These are phyloP conservation scores for Artibeus lituratus DNA, from an alignment of 2,797 vertebrate genomes.

Conservation along the genomic window DNA sequence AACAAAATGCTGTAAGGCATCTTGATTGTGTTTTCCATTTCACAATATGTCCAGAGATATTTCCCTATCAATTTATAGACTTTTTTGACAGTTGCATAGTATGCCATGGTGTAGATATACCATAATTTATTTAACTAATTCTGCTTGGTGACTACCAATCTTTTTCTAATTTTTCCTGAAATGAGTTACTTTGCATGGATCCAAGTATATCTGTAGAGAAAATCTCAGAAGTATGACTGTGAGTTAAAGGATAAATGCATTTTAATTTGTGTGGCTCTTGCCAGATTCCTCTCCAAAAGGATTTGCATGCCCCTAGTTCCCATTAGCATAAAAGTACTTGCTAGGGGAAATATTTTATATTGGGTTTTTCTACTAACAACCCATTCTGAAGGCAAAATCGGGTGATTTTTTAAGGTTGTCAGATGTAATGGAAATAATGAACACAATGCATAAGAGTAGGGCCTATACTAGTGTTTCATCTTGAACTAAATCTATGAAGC, in stretches of 20 bases:
- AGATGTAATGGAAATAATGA: neutral
- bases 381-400: neutral
- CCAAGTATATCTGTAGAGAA: neutral
- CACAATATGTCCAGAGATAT: neutral
- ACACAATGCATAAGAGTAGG: neutral
- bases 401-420: neutral
- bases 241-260: neutral
- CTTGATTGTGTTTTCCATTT: conserved; percentile 31
- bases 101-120: neutral
- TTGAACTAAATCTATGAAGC: neutral
- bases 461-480: neutral
- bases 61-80: neutral
- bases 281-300: neutral
- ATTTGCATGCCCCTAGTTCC: neutral
- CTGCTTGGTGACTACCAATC: neutral
- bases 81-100: neutral
- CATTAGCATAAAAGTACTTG: neutral
- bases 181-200: neutral
- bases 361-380: neutral
- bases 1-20: neutral
- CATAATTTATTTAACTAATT: neutral
- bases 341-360: neutral
- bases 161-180: neutral
- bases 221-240: neutral
- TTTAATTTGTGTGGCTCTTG: neutral